These are phyloP conservation scores for Tetramorium simillimum DNA, from an alignment of 1,140 invertebrate species.

Conservation along the genomic window DNA sequence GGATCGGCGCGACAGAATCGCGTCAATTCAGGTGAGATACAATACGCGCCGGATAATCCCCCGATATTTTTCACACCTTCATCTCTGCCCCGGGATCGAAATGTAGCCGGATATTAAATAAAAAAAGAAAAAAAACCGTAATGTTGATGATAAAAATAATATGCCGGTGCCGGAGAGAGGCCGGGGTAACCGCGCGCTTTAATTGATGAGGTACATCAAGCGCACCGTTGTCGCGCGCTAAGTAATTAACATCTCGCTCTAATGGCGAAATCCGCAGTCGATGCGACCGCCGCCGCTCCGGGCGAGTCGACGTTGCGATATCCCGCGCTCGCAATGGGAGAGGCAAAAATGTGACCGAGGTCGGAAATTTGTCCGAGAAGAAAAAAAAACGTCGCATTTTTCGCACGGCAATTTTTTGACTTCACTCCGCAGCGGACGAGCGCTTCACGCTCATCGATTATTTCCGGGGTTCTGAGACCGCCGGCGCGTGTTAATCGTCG, in stretches of 20 bases:
- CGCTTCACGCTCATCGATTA: not conserved
- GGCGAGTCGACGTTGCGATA: not conserved
- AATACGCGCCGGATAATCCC: not conserved
- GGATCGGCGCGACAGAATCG: not conserved
- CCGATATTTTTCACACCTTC: no score
- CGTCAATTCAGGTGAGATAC: slow-evolving; percentile 16
- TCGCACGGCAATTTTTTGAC: not conserved
- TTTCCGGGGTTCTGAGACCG: not conserved
- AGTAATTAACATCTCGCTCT: slow-evolving; percentile 27
- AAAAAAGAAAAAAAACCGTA: not conserved
- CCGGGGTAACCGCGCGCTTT: not conserved
- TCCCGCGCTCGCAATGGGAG: not conserved
- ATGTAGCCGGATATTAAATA: not conserved
- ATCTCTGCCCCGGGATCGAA: not conserved
- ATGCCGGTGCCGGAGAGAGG: no score
- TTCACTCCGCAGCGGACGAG: not conserved
- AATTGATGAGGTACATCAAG: slow-evolving; percentile 15
- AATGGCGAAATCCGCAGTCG: not conserved
- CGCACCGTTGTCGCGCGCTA: not conserved
- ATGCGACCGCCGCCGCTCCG: not conserved
- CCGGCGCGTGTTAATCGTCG: not conserved
- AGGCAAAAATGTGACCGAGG: not conserved
- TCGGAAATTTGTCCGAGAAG: not conserved
- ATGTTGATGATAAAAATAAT: slow-evolving; percentile 4
- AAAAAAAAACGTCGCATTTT: not conserved